These are phyloP conservation scores for Ophioninae sp. DNA, from an alignment of 2,888 invertebrate genomes.

Conservation along the genomic window DNA sequence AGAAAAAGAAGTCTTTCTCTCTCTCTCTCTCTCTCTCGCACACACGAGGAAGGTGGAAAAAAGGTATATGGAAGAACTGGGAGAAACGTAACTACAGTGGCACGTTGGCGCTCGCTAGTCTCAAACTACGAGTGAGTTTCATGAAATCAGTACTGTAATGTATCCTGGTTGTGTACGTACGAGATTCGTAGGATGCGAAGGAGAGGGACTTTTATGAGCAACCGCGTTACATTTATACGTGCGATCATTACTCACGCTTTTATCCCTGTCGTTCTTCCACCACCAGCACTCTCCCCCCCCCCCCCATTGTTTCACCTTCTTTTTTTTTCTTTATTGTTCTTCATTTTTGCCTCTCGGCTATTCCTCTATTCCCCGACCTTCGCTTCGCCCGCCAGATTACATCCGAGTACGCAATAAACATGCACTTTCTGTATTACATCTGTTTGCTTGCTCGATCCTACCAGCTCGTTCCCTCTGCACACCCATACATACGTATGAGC, in stretches of 20 bases:
- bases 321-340: constrained; percentile 36
- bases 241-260: constrained; percentile 66
- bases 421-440: constrained; percentile 69
- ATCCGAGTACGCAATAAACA: constrained; percentile 68
- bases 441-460: constrained; percentile 60
- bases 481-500: constrained; percentile 1
- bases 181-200: constrained; percentile 35
- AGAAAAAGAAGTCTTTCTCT: background rate
- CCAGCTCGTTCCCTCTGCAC: constrained; percentile 46
- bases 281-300: constrained; percentile 39
- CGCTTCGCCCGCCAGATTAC: constrained; percentile 64
- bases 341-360: constrained; percentile 39
- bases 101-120: constrained; percentile 39
- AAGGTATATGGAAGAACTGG: background rate
- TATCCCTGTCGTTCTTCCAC: constrained; percentile 43
- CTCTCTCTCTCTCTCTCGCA: background rate
- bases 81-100: constrained; percentile 29
- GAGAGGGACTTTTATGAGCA: constrained; percentile 55
- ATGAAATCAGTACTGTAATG: constrained; percentile 45
- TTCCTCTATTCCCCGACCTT: constrained; percentile 40
- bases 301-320: constrained; percentile 36
- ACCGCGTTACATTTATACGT: constrained; percentile 66
- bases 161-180: constrained; percentile 30
- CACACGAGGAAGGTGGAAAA: background rate
- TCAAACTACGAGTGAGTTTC: constrained; percentile 40